phyloP scores from a whole-genome alignment of 2,888 invertebrate genomes.

The Ennomos quercinarius region DNA sequence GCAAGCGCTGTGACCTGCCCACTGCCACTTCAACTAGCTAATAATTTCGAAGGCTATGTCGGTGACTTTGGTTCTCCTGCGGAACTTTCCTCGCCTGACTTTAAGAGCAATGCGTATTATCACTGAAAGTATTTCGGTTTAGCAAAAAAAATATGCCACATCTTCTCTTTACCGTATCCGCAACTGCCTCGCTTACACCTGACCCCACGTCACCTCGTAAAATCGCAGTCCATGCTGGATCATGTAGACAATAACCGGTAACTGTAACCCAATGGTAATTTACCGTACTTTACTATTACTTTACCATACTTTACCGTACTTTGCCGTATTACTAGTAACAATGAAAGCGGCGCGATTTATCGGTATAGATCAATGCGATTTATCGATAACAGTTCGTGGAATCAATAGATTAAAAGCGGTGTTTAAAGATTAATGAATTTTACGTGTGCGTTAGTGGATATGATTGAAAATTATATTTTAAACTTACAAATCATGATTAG shows the following conservation, averaged over 20 bases:
- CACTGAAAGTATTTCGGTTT: background rate
- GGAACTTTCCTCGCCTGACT: too few relatives aligned
- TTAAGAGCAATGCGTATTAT: too few relatives aligned
- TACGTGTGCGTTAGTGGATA: too few relatives aligned
- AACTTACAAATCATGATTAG: too few relatives aligned
- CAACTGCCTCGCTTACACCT: slow-evolving; percentile 49
- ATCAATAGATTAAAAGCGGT: slow-evolving; percentile 13
- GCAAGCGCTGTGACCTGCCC: too few relatives aligned
- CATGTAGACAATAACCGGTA: slow-evolving; percentile 57
- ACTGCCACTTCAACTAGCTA: too few relatives aligned
- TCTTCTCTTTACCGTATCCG: slow-evolving; percentile 34
- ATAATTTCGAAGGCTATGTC: too few relatives aligned
- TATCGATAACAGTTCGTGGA: slow-evolving; percentile 9
- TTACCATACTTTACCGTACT: slow-evolving; percentile 57
- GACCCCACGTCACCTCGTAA: slow-evolving; percentile 51
- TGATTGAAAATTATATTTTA: background rate
- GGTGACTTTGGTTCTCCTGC: too few relatives aligned
- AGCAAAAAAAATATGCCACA: slow-evolving; percentile 10
- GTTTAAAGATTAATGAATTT: slow-evolving; percentile 7
- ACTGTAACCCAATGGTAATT: slow-evolving; percentile 53
- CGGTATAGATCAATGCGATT: slow-evolving; percentile 8
- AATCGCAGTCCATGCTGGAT: slow-evolving; percentile 46
- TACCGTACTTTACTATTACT: slow-evolving; percentile 56
- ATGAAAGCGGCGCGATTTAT: slow-evolving; percentile 18
- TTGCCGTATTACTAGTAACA: slow-evolving; percentile 55